These are phyloP conservation scores for Acanthurus leucopareius DNA, from an alignment of 2,797 vertebrate genomes.

Conservation along the genomic window DNA sequence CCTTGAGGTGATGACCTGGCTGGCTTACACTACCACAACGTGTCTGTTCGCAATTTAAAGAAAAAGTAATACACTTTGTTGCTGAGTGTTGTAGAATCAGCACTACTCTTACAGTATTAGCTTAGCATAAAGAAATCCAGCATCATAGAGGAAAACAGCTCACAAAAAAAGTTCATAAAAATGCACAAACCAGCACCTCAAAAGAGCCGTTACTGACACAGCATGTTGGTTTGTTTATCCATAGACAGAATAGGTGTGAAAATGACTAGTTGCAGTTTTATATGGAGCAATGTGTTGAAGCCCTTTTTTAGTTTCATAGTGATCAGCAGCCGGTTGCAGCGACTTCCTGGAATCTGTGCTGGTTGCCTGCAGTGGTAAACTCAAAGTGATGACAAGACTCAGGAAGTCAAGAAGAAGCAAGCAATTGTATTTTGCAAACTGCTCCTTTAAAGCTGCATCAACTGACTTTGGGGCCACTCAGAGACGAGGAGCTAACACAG, in stretches of 20 bases:
- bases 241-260: not conserved
- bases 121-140: not conserved
- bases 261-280: not conserved
- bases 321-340: not conserved
- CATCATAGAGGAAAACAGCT: not conserved
- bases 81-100: not conserved
- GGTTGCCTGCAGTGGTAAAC: not conserved
- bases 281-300: not conserved
- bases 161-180: not conserved
- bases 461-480: not conserved
- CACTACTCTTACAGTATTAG: not conserved
- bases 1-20: not conserved
- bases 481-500: not conserved
- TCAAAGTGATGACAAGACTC: conserved; percentile 11
- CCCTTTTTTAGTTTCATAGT: not conserved
- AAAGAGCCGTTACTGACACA: too few relatives aligned
- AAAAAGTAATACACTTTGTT: too few relatives aligned
- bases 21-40: not conserved
- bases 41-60: not conserved
- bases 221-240: not conserved
- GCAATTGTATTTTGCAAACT: not conserved
- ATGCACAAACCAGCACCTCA: too few relatives aligned
- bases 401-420: conserved; percentile 1
- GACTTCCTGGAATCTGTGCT: not conserved
- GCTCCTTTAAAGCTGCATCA: not conserved